Conservation (phyloP, 1,140 invertebrate species). For the Cotesia typhae region DNA sequence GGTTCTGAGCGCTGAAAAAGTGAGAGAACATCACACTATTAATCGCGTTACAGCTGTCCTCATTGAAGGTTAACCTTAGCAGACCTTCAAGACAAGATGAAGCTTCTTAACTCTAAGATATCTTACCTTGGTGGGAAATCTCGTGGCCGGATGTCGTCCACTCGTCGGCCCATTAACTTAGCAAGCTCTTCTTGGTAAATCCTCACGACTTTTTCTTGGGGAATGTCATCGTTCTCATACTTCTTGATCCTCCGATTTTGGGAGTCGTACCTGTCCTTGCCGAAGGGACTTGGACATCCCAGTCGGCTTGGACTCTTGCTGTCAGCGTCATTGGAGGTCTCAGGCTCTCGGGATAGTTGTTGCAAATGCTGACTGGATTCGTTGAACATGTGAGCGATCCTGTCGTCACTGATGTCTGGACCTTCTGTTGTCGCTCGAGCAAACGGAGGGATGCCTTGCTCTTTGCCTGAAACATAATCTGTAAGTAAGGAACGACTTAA, state of each 20-base stretch:
- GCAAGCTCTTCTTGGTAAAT: slow-evolving; percentile 97
- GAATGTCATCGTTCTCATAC: slow-evolving; percentile 92
- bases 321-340: slow-evolving; percentile 63
- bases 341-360: slow-evolving; percentile 64
- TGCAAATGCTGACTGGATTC: slow-evolving; percentile 80
- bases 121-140: slow-evolving; percentile 67
- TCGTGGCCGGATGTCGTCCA: slow-evolving; percentile 75
- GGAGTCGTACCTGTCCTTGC: slow-evolving; percentile 73
- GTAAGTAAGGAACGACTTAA: slow-evolving; percentile 65
- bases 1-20: slow-evolving; percentile 75
- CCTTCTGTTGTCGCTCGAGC: slow-evolving; percentile 75
- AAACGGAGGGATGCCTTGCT: slow-evolving; percentile 79
- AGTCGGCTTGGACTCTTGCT: slow-evolving; percentile 81
- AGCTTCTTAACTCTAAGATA: slow-evolving; percentile 4
- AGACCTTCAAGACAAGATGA: slow-evolving; percentile 18
- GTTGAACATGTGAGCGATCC: slow-evolving; percentile 91
- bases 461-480: slow-evolving; percentile 78
- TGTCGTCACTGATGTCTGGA: slow-evolving; percentile 86
- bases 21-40: slow-evolving; percentile 77
- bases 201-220: slow-evolving; percentile 95
- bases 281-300: slow-evolving; percentile 79
- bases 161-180: slow-evolving; percentile 85
- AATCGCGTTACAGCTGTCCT: slow-evolving; percentile 71
- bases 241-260: slow-evolving; percentile 81
- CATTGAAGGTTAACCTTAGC: slow-evolving; percentile 56